Evolutionary conservation across 2,888 invertebrate species (phyloP).

Genomic region (Amphipyra berbera): DNA sequence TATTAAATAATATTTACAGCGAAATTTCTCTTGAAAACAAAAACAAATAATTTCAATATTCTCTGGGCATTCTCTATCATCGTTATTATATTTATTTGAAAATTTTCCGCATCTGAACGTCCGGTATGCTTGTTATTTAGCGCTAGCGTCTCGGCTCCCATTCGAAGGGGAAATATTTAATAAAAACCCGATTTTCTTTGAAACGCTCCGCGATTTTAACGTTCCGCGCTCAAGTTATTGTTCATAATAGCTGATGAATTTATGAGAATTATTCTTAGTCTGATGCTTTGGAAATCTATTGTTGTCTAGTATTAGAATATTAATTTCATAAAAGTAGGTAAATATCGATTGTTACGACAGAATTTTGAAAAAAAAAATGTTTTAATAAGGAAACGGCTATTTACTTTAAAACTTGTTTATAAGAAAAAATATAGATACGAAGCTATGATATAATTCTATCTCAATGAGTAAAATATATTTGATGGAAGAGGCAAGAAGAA

Average conservation of each 20-base stretch:
- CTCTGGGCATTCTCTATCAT: slow-evolving; percentile 57
- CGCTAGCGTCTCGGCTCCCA: slow-evolving; percentile 60
- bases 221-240: slow-evolving; percentile 59
- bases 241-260: slow-evolving; percentile 54
- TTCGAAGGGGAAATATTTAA: slow-evolving; percentile 69
- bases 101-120: slow-evolving; percentile 66
- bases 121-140: slow-evolving; percentile 69
- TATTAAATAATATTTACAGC: slow-evolving; percentile 4
- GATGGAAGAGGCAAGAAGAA: no score
- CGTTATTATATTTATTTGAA: slow-evolving; percentile 70
- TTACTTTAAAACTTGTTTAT: no score
- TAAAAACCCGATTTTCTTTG: slow-evolving; percentile 69
- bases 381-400: no score
- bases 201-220: slow-evolving; percentile 66
- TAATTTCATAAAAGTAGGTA: background rate
- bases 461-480: no score
- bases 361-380: no score
- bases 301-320: slow-evolving; percentile 1
- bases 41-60: slow-evolving; percentile 60
- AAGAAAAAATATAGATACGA: no score
- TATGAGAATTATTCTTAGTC: slow-evolving; percentile 46
- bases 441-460: no score
- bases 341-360: no score
- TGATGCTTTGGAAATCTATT: slow-evolving; percentile 11
- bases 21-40: slow-evolving; percentile 40